Evolutionary conservation across 1,140 invertebrate species (phyloP), one percentile per base, ranked within the genome.

Genomic region (Drosophila saltans): DNA sequence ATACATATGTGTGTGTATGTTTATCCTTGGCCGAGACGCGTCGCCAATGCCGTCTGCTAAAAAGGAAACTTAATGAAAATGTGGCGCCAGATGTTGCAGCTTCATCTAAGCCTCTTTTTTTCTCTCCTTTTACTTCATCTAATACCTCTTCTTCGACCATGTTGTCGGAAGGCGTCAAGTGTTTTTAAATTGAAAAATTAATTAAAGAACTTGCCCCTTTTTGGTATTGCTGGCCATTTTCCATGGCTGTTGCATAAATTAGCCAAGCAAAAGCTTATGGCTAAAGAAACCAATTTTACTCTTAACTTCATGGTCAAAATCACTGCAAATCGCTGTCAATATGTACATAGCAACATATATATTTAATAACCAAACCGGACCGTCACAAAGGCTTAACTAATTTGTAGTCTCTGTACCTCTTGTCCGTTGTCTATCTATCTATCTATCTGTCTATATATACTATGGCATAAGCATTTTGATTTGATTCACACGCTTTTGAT

Each of bases 401-500:
- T 85, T 86, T 82, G 67, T 82, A 65, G 79, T 56, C 69, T 63
- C 21, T 24, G 24, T 24, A 26, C 45, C 21, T 9, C 8, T 16
- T 16, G 39, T 40, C 45, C 21, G 21, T 48, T 26, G 45, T 26
- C 45, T 52, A 24, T 9, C 21, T 26, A 36, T 36, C 2, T 36
- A 36, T 36, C 3, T 36, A 36, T 36, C 3, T 36, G 6, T 36
- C 1, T 36, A 36, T 7, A 36, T 36, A 36, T 36, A 55, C 33
- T 11, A 66, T 58, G 9, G 57, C 10, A 28, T 48, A 43, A 36
- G 55, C 40, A 58, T 70, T 62, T 70, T 76, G 64, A 66, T 81
- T 82, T 77, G 72, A 84, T 88, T 88, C 84, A 88, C 84, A 88
- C 84, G 84, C 78, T 82, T 71, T 88, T 83, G 83, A 85, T 81